Percentiles rank a stretch among this genome's conserved stretches.
Evolutionary conservation across 2,888 invertebrate genomes (phyloP).

Genomic region (Cetonia aurata): DNA sequence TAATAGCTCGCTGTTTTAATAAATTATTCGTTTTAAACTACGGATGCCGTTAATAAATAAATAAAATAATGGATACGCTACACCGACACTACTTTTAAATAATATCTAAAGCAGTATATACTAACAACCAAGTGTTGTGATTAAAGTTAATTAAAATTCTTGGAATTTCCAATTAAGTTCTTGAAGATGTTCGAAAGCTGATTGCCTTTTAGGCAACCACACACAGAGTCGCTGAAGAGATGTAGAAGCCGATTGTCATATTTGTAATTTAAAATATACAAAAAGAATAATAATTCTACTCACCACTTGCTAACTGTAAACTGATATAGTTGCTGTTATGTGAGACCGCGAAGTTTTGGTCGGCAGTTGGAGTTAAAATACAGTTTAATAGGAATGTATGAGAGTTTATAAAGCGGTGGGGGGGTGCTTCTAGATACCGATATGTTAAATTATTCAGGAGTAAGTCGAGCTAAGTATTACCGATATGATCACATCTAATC

Average conservation of each 20-base stretch:
- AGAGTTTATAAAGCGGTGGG: slow-evolving; percentile 35
- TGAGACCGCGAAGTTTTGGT: slow-evolving; percentile 30
- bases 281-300: slow-evolving; percentile 23
- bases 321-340: slow-evolving; percentile 9
- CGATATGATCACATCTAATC: slow-evolving; percentile 40
- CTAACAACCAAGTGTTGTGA: too few species aligned
- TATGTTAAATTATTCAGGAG: slow-evolving; percentile 34
- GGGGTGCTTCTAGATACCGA: slow-evolving; percentile 32
- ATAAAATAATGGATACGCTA: not conserved
- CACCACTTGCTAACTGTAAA: slow-evolving; percentile 10
- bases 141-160: slow-evolving; percentile 10
- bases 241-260: not conserved
- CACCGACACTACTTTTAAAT: not conserved
- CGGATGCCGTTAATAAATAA: slow-evolving; percentile 3
- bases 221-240: not conserved
- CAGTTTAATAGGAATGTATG: slow-evolving; percentile 38
- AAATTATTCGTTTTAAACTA: not conserved
- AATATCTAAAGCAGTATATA: too few species aligned
- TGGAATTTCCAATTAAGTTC: not conserved
- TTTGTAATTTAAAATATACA: not conserved
- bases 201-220: not conserved
- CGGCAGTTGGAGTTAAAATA: slow-evolving; percentile 37
- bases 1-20: not conserved
- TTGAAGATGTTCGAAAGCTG: not conserved
- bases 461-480: slow-evolving; percentile 30